These are phyloP conservation scores for Pelochelys cantorii DNA, from an alignment of 2,797 vertebrate genomes.

Conservation along the genomic window DNA sequence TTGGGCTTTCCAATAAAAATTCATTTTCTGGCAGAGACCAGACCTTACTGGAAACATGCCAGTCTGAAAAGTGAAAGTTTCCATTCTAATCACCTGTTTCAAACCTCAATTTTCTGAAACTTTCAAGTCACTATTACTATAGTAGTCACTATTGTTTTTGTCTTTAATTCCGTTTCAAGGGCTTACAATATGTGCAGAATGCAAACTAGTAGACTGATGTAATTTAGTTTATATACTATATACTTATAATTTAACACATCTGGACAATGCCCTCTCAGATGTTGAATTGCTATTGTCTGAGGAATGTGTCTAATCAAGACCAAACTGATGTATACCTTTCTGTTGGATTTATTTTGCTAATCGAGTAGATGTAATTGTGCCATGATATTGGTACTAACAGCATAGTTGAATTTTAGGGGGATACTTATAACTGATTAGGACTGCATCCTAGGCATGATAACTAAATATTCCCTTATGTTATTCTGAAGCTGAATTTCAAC, in stretches of 20 bases:
- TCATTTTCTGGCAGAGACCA: background rate
- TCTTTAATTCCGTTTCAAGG: slow-evolving; percentile 15
- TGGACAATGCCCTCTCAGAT: slow-evolving; percentile 5
- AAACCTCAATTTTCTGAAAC: slow-evolving; percentile 26
- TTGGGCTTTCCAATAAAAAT: background rate
- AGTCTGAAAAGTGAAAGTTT: slow-evolving; percentile 45
- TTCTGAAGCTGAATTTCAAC: background rate
- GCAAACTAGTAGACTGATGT: slow-evolving; percentile 14
- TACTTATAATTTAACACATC: background rate
- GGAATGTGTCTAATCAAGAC: background rate
- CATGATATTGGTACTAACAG: background rate
- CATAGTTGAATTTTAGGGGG: background rate
- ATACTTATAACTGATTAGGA: background rate
- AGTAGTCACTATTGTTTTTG: background rate
- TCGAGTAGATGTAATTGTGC: background rate
- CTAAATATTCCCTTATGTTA: background rate
- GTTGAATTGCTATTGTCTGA: background rate
- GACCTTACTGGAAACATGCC: background rate
- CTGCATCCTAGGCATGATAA: too few species aligned
- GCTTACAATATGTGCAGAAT: slow-evolving; percentile 3
- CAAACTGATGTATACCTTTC: background rate
- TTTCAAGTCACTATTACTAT: background rate
- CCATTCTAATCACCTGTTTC: slow-evolving; percentile 12
- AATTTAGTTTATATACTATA: slow-evolving; percentile 4
- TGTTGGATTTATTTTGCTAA: background rate